Percentiles rank a stretch among this genome's conserved stretches.
These are phyloP conservation scores for Thumatha senex DNA, from an alignment of 2,888 invertebrate genomes.

Conservation along the genomic window DNA sequence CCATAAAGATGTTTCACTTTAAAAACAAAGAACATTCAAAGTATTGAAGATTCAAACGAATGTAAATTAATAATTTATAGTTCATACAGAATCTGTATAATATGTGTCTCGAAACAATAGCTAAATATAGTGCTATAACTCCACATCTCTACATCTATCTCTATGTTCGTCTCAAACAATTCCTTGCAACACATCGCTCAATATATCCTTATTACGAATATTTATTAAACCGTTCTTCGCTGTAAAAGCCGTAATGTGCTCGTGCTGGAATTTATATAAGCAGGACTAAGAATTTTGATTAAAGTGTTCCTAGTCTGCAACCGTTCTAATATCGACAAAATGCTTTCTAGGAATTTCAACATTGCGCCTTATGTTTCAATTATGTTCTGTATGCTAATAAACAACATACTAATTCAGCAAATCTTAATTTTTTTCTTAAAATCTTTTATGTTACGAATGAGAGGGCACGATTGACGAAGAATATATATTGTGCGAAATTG, in stretches of 20 bases:
- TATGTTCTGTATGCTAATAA: not conserved
- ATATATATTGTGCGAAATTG: too few species aligned
- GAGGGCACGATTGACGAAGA: too few species aligned
- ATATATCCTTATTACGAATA: conserved; percentile 32
- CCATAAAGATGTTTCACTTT: too few species aligned
- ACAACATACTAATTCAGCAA: too few species aligned
- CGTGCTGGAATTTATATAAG: conserved; percentile 45
- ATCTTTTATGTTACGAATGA: too few species aligned
- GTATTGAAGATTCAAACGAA: too few species aligned
- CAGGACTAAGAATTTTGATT: conserved; percentile 37
- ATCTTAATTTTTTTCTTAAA: too few species aligned
- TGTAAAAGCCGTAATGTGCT: conserved; percentile 40
- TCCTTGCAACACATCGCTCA: conserved; percentile 39
- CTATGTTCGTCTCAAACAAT: conserved; percentile 30
- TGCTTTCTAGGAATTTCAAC: not conserved
- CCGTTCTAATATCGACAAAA: not conserved
- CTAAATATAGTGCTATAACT: not conserved
- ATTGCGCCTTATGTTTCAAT: not conserved
- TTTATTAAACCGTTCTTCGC: conserved; percentile 42
- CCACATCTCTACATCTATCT: conserved; percentile 3
- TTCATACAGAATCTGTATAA: too few species aligned
- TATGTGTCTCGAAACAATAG: not conserved
- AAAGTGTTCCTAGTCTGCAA: conserved; percentile 6
- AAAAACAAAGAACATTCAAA: too few species aligned
- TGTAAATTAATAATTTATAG: too few species aligned